phyloP scores from a whole-genome alignment of 1,140 invertebrate genomes.

The Drosophila guanche region DNA sequence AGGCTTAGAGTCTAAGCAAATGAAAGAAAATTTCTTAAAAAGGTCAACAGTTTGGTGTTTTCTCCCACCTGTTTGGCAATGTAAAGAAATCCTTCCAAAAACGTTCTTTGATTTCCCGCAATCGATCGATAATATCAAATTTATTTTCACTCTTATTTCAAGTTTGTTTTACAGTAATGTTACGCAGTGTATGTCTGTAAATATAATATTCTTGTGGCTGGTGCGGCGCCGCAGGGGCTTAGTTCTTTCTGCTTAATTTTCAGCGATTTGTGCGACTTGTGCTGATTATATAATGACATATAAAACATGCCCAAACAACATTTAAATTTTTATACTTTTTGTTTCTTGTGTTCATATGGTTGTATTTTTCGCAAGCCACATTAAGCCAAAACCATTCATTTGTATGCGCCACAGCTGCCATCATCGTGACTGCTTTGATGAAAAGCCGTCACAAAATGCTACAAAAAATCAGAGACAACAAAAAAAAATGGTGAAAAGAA shows the following conservation, averaged over 20 bases:
- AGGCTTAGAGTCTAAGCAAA: background rate
- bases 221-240: constrained; percentile 15
- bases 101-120: background rate
- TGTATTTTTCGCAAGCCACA: constrained; percentile 35
- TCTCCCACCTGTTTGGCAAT: too few relatives aligned
- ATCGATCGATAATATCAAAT: too few relatives aligned
- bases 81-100: background rate
- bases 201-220: constrained; percentile 18
- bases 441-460: constrained; percentile 60
- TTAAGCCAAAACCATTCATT: constrained; percentile 55
- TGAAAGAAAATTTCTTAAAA: too few relatives aligned
- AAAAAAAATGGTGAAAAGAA: constrained; percentile 32
- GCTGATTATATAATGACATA: constrained; percentile 78
- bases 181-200: constrained; percentile 7
- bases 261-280: constrained; percentile 69
- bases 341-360: constrained; percentile 16
- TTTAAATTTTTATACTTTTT: constrained; percentile 62
- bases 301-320: constrained; percentile 71
- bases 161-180: background rate
- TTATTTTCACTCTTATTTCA: too few relatives aligned
- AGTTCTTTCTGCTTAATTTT: constrained; percentile 64
- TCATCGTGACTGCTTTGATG: constrained; percentile 73
- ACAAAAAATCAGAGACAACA: constrained; percentile 18
- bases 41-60: too few relatives aligned
- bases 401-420: constrained; percentile 68